Base-by-base conservation (phyloP, 2,113 vertebrate genomes). In the Chascanopsetta lugubris region DNA sequence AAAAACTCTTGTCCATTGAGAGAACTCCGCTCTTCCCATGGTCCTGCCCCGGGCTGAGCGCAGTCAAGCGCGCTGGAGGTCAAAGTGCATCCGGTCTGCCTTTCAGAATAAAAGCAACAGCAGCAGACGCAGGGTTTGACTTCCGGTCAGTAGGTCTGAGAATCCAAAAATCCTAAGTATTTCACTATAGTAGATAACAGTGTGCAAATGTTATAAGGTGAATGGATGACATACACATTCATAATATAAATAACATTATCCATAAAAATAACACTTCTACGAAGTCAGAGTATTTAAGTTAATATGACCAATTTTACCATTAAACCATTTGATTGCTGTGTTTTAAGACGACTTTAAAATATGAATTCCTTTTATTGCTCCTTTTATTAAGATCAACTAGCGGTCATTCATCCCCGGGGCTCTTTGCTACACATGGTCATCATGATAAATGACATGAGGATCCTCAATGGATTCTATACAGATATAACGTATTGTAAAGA, bases 81-180 rank as follows among this genome's bases (percentile, higher is more conserved):
- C 17, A 2, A 26, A 21, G 21, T 34, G 61, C 2, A 74, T 84
- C 87, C 78, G 73, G 51, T 76, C 0, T 0, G 11, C 1, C 0
- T 82, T 85, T 82, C 80, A 82, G 0, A 85, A 76, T 85, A 83
- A 84, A 77, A 51, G 15, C 6, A 15, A 0, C 6, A 1, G 10
- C 36, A 6, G 8, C 1, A 7, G 0, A 1, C 15, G n/a, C 17
- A 36, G 34, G n/a, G n/a, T n/a, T 36, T 36, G 34, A 36, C 34
- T 36, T 36, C 34, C 34, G 34, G 11, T 36, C 3, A 12, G 34
- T 4, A 4, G 34, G n/a, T n/a, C 3, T 13, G 34, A 36, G 34
- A 13, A 4, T 36, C 11, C 34, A 36, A 13, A 13, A 13, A 3
- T 36, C 8, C 3, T 36, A 36, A 13, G 12, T 36, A 5, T 36